Base-by-base conservation (phyloP, 2,888 invertebrate genomes). In the Crossocerus cetratus region DNA sequence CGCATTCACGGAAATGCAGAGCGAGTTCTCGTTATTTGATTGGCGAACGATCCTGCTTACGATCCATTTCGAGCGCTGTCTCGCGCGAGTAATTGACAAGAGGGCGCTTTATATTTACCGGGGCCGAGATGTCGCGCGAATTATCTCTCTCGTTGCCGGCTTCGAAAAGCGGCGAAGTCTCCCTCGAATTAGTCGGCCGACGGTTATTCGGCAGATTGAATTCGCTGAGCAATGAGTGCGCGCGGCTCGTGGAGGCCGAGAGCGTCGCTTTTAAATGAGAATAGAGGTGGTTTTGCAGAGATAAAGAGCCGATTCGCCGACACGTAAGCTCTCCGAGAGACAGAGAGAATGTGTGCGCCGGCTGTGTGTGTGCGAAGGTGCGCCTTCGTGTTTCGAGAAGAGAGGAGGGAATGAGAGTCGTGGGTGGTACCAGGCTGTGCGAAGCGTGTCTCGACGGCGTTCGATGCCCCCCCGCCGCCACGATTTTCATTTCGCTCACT, bases 391-490 rank as follows among this genome's bases (percentile, higher is more conserved):
- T 76, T 75, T 67, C 58, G 44, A 32, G 56, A 59, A 71, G 57
- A 71, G 57, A 58, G 60, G 58, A 32, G 49, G 62, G 65, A 69
- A 74, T 75, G 71, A 32, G 71, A 32, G 62, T 67, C 69, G 69
- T 71, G 69, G 79, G 74, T 80, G 79, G 85, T 85, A 76, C 85
- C 85, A 85, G 84, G 64, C 77, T 55, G 85, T 85, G 77, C 83
- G 77, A 85, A 82, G 83, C 85, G 86, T 86, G 85, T 78, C 81
- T 78, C 73, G 77, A 65, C 77, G 74, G 77, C 82, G 81, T 84
- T 84, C 77, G 63, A 67, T 65, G 65, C 74, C 55, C 64, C 60
- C 65, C 60, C 16, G 74, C 55, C 13, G 44, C 55, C 56, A 69
- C 66, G 65, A 83, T 84, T 80, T 83, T 82, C 74, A 78, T 82